These are phyloP conservation scores for Bombyx mandarina DNA, from an alignment of 1,140 invertebrate genomes.

Conservation along the genomic window DNA sequence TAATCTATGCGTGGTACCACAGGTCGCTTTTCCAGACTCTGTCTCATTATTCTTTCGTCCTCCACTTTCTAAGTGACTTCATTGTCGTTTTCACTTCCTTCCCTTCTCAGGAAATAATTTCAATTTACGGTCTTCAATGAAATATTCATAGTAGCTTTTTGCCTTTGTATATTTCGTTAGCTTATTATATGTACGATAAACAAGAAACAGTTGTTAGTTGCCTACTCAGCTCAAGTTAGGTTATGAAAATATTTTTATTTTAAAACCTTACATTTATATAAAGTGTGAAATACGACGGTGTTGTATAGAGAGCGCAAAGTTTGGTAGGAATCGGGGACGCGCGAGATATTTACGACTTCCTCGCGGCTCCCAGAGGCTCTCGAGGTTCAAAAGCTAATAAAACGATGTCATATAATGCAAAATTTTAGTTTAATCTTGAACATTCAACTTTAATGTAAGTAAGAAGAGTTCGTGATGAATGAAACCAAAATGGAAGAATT, in stretches of 20 bases:
- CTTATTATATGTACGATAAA: conserved; percentile 1
- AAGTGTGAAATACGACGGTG: background rate
- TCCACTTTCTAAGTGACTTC: conserved; percentile 24
- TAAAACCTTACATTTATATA: background rate
- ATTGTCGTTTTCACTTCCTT: conserved; percentile 30
- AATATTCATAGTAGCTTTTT: conserved; percentile 1
- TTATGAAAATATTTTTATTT: conserved; percentile 9
- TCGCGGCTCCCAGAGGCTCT: conserved; percentile 25
- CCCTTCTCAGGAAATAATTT: conserved; percentile 26
- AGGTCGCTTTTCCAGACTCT: conserved; percentile 12
- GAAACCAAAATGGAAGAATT: background rate
- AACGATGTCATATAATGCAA: conserved; percentile 33
- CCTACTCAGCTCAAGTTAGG: no score
- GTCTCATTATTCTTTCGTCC: conserved; percentile 24
- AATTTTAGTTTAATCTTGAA: conserved; percentile 23
- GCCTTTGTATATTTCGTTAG: conserved; percentile 9
- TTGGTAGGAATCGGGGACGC: conserved; percentile 31
- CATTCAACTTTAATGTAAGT: conserved; percentile 5
- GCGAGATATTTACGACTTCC: conserved; percentile 39
- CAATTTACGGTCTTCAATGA: conserved; percentile 24
- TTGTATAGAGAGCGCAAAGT: conserved; percentile 27
- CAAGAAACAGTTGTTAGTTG: no score
- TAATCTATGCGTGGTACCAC: conserved; percentile 18
- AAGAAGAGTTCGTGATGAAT: background rate
- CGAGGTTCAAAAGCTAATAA: conserved; percentile 37